Evolutionary conservation across 2,888 invertebrate genomes (phyloP).

Genomic region (Chaetoderma sp.): DNA sequence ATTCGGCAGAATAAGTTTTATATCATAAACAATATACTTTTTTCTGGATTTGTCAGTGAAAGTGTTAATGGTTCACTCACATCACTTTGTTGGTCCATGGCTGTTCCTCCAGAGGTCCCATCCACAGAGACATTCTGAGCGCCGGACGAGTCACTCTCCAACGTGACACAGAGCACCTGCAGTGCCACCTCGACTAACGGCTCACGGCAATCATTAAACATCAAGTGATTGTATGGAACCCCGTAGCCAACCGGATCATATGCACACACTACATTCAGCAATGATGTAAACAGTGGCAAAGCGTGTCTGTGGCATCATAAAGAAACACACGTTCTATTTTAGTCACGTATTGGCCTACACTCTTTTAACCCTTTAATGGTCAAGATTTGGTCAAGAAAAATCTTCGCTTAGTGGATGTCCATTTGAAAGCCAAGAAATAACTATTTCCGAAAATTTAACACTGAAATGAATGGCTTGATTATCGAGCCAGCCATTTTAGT

Average conservation of each 20-base stretch:
- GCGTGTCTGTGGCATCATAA: conserved; percentile 78
- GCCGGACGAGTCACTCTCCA: conserved; percentile 83
- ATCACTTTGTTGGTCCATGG: conserved; percentile 59
- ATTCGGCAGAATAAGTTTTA: too few relatives aligned
- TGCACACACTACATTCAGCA: conserved; percentile 95
- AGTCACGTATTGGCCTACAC: too few relatives aligned
- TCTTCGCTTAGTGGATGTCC: too few relatives aligned
- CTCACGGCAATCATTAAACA: conserved; percentile 93
- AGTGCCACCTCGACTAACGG: conserved; percentile 83
- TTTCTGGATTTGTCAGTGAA: background rate
- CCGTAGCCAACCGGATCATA: conserved; percentile 99
- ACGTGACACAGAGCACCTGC: conserved; percentile 84
- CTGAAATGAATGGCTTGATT: too few relatives aligned
- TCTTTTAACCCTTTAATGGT: too few relatives aligned
- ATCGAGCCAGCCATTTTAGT: too few relatives aligned
- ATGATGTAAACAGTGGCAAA: conserved; percentile 95
- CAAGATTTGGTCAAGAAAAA: too few relatives aligned
- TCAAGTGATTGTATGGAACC: conserved; percentile 94
- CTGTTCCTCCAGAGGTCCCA: conserved; percentile 61
- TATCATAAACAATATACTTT: too few relatives aligned
- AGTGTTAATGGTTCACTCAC: conserved; percentile 33
- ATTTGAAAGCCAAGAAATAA: too few relatives aligned
- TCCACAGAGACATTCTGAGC: conserved; percentile 57
- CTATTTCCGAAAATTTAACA: too few relatives aligned
- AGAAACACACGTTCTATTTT: background rate